Evolutionary conservation across 2,888 invertebrate genomes (phyloP).

Genomic region (Trypoxylon attenuatum): DNA sequence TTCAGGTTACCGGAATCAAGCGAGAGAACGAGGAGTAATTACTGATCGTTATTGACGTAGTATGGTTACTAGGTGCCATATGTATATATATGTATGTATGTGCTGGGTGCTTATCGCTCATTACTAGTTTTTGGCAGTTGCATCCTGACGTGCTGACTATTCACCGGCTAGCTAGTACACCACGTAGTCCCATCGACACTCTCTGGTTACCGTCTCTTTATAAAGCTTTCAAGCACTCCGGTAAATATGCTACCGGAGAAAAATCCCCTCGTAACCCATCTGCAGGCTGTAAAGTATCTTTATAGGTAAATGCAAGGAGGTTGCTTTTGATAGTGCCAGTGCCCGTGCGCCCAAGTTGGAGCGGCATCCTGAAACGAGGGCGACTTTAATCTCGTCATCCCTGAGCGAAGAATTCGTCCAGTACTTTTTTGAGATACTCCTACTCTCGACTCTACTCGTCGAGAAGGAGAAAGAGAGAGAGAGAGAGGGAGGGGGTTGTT

Average conservation of each 20-base stretch:
- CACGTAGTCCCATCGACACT: background rate
- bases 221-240: background rate
- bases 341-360: background rate
- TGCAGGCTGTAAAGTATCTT: background rate
- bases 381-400: background rate
- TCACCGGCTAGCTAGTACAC: background rate
- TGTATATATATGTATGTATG: no score
- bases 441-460: no score
- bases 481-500: background rate
- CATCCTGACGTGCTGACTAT: conserved; percentile 12
- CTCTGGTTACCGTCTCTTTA: background rate
- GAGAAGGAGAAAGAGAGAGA: background rate
- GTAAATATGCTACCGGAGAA: background rate
- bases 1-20: conserved; percentile 24
- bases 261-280: background rate
- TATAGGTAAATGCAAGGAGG: background rate
- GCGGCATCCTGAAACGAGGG: background rate
- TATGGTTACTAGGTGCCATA: conserved; percentile 32
- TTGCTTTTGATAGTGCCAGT: no score
- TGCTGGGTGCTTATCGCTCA: conserved; percentile 19
- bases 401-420: background rate
- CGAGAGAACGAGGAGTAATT: conserved; percentile 33
- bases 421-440: no score
- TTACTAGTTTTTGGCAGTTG: conserved; percentile 34
- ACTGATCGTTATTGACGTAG: conserved; percentile 44